phyloP scores from a whole-genome alignment of 2,888 invertebrate species.

The Clunio marinus region DNA sequence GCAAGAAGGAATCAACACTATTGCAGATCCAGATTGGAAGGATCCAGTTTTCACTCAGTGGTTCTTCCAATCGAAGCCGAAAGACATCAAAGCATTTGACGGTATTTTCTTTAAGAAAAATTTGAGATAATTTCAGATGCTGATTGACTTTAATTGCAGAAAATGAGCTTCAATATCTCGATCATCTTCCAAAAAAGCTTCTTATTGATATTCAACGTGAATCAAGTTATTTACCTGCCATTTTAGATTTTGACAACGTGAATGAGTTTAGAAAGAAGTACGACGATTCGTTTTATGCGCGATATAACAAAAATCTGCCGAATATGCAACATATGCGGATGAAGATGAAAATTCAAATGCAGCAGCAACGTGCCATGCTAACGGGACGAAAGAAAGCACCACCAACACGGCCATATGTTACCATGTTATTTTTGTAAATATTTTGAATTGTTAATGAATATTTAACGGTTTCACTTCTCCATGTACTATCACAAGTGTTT shows the following conservation, averaged over 20 bases:
- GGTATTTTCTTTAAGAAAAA: constrained; percentile 35
- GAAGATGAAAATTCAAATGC: constrained; percentile 28
- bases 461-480: background rate
- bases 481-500: background rate
- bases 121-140: background rate
- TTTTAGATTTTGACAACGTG: constrained; percentile 47
- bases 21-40: constrained; percentile 11
- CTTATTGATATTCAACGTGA: constrained; percentile 49
- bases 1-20: constrained; percentile 19
- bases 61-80: constrained; percentile 42
- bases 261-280: constrained; percentile 50
- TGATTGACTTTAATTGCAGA: constrained; percentile 36
- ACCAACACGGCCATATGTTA: constrained; percentile 51
- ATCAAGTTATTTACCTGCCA: constrained; percentile 41
- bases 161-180: constrained; percentile 44
- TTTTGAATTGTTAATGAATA: background rate
- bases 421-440: constrained; percentile 46
- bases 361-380: constrained; percentile 40
- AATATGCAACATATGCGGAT: constrained; percentile 7
- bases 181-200: constrained; percentile 47
- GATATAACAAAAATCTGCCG: constrained; percentile 42
- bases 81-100: constrained; percentile 36
- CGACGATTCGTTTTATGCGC: constrained; percentile 50
- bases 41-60: constrained; percentile 40
- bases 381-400: constrained; percentile 51